Evolutionary conservation across 2,888 invertebrate species (phyloP).

Genomic region (Chydorus sphaericus): DNA sequence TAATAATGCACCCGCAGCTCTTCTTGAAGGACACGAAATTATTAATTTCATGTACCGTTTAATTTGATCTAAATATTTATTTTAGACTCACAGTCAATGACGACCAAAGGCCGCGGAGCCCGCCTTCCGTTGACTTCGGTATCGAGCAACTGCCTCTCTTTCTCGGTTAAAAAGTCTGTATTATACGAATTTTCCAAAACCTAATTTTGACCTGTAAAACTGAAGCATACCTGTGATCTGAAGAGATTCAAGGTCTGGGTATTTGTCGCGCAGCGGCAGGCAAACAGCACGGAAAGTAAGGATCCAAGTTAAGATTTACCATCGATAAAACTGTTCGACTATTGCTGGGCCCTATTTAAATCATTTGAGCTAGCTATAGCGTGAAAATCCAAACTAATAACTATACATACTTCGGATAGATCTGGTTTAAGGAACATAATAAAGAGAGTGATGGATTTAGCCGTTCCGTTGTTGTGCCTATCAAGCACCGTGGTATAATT

Average conservation of each 20-base stretch:
- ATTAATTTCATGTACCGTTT: not conserved
- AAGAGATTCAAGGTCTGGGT: not conserved
- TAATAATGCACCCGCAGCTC: not conserved
- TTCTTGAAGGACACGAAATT: not conserved
- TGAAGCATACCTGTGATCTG: not conserved
- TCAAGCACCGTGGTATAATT: too few relatives aligned
- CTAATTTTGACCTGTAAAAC: too few relatives aligned
- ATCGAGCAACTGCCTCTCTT: not conserved
- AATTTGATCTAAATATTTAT: not conserved
- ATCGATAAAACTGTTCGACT: not conserved
- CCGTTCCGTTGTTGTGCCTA: too few relatives aligned
- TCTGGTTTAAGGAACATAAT: not conserved
- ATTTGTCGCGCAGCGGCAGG: not conserved
- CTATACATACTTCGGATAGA: not conserved
- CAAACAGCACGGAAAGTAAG: not conserved
- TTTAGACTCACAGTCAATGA: not conserved
- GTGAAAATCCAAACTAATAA: too few relatives aligned
- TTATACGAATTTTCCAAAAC: too few relatives aligned
- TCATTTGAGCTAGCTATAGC: not conserved
- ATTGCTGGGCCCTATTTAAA: not conserved
- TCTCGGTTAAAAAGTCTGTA: not conserved
- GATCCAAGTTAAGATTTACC: not conserved
- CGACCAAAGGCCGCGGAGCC: not conserved
- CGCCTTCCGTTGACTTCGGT: not conserved
- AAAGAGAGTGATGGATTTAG: not conserved